Evolutionary conservation across 2,113 vertebrate species (phyloP).

Genomic region (Bubo bubo): DNA sequence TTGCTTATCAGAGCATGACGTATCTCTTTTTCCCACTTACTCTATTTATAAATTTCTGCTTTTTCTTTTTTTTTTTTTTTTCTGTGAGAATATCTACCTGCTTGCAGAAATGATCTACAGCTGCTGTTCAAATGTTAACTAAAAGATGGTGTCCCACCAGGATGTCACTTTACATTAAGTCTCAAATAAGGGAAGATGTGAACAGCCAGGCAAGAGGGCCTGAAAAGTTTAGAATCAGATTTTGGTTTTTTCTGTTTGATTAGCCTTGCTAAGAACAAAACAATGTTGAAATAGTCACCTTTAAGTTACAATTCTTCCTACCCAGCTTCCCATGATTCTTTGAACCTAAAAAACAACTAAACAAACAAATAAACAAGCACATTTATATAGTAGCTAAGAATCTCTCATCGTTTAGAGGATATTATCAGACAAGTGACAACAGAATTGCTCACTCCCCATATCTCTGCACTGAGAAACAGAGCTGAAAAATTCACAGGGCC

Average conservation of each 20-base stretch:
- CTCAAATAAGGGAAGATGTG: background rate
- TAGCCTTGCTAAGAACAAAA: background rate
- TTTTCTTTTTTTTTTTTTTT: background rate
- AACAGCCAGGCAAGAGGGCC: background rate
- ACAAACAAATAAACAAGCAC: background rate
- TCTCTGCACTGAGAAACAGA: background rate
- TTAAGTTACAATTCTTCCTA: background rate
- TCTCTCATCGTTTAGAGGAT: background rate
- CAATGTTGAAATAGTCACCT: background rate
- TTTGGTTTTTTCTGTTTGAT: background rate
- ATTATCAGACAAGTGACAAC: background rate
- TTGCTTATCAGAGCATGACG: background rate
- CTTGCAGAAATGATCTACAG: background rate
- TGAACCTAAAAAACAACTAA: background rate
- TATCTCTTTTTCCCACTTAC: background rate
- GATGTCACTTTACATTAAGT: background rate
- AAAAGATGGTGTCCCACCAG: background rate
- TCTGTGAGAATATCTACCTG: background rate
- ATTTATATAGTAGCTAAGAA: constrained; percentile 14
- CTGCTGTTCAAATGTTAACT: background rate
- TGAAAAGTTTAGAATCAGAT: background rate
- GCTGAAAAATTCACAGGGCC: background rate
- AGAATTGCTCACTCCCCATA: background rate
- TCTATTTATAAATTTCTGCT: background rate
- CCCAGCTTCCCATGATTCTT: constrained; percentile 19